Evolutionary conservation across 2,797 vertebrate genomes (phyloP).

Genomic region (Alexandromys oeconomus): DNA sequence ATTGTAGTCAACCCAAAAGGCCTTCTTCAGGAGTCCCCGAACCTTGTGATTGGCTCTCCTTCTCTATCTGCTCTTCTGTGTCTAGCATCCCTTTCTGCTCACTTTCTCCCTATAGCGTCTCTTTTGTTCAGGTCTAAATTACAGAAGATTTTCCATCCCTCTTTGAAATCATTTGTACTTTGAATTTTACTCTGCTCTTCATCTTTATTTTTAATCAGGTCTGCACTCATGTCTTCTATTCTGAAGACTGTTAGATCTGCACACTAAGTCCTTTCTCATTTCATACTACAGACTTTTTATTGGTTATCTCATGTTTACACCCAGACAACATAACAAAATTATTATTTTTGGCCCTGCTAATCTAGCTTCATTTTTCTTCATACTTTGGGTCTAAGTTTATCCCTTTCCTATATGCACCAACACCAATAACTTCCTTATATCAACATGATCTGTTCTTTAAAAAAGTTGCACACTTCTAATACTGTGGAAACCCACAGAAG

Average conservation of each 20-base stretch:
- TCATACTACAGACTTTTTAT: background rate
- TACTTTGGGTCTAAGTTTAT: background rate
- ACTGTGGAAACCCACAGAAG: no score
- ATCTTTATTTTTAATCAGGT: background rate
- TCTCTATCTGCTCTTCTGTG: background rate
- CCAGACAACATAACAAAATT: background rate
- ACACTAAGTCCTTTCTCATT: background rate
- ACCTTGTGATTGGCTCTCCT: background rate
- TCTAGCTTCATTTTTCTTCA: background rate
- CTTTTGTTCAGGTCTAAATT: background rate
- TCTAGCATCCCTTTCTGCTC: background rate
- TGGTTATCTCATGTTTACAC: background rate
- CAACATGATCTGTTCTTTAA: background rate
- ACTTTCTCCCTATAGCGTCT: background rate
- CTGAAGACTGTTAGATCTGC: background rate
- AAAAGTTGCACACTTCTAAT: background rate
- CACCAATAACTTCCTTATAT: background rate
- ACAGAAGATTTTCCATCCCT: background rate
- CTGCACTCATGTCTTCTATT: background rate
- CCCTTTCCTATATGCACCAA: background rate
- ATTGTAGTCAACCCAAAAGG: background rate
- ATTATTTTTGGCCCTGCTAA: background rate
- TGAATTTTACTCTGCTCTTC: background rate
- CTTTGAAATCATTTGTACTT: background rate
- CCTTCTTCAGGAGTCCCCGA: background rate